A percentile compares a stretch with the other conserved stretches of the same genome.
These are phyloP conservation scores for Periphyllus acericola DNA, from an alignment of 2,888 invertebrate genomes.

Conservation along the genomic window DNA sequence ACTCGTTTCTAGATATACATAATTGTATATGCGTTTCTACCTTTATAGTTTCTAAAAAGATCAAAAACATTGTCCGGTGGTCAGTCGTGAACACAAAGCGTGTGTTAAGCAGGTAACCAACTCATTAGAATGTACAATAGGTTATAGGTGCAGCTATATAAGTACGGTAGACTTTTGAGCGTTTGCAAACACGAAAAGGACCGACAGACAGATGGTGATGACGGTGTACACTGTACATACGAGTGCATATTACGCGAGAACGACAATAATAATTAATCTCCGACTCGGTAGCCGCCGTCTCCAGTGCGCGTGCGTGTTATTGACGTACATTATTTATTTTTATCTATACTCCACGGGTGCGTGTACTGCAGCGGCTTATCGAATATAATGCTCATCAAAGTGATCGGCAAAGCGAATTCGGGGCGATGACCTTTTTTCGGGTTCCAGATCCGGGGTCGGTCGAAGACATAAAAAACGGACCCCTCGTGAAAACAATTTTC, in stretches of 20 bases:
- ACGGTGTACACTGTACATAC: not conserved
- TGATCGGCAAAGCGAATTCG: too few species aligned
- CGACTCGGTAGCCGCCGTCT: not conserved
- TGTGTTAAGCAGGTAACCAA: not conserved
- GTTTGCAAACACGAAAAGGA: slow-evolving; percentile 8
- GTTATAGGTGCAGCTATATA: not conserved
- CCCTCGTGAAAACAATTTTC: too few species aligned
- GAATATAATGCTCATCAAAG: too few species aligned
- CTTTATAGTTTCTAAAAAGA: not conserved
- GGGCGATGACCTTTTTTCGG: too few species aligned
- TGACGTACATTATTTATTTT: not conserved
- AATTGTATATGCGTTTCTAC: not conserved
- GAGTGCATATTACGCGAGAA: not conserved
- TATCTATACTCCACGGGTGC: too few species aligned
- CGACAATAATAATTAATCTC: slow-evolving; percentile 18
- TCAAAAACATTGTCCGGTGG: not conserved
- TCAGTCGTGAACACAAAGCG: not conserved
- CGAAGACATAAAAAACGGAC: too few species aligned
- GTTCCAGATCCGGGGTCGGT: too few species aligned
- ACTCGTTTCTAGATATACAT: not conserved
- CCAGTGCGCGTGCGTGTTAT: not conserved
- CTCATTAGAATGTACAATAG: not conserved
- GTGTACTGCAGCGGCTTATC: too few species aligned
- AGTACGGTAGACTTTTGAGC: not conserved
- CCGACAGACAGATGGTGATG: not conserved